Conservation (phyloP, 2,113 vertebrate genomes). For the Penelope pileata region DNA sequence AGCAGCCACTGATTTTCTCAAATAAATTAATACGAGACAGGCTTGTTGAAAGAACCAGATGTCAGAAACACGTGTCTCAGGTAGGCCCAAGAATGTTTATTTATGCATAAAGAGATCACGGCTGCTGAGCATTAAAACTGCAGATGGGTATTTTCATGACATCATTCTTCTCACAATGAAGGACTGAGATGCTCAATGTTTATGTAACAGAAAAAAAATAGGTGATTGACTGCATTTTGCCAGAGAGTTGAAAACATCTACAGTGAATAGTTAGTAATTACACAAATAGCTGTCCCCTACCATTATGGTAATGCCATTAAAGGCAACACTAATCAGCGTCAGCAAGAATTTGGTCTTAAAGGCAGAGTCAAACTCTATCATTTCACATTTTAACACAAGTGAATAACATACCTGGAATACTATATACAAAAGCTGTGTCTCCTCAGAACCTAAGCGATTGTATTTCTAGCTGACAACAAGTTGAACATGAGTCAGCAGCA, state of each 20-base stretch:
- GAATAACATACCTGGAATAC: not conserved
- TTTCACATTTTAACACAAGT: not conserved
- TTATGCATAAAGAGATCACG: not conserved
- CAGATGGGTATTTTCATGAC: not conserved
- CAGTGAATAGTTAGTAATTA: not conserved
- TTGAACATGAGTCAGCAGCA: not conserved
- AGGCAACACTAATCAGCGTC: not conserved
- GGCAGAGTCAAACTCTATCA: not conserved
- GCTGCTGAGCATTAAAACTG: slow-evolving; percentile 16
- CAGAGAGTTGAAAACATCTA: not conserved
- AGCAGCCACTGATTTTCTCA: not conserved
- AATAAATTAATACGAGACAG: not conserved
- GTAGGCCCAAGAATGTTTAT: not conserved
- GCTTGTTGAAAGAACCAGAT: not conserved
- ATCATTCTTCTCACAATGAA: not conserved
- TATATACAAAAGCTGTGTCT: not conserved
- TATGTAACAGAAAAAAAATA: not conserved
- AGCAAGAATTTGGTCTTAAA: not conserved
- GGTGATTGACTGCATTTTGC: not conserved
- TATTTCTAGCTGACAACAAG: not conserved
- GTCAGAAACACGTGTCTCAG: not conserved
- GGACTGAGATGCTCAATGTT: not conserved
- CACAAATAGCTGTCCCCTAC: not conserved
- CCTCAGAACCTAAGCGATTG: not conserved
- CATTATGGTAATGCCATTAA: not conserved